Evolutionary conservation across 2,888 invertebrate genomes (phyloP).

Genomic region (Drosophila melanocephala): DNA sequence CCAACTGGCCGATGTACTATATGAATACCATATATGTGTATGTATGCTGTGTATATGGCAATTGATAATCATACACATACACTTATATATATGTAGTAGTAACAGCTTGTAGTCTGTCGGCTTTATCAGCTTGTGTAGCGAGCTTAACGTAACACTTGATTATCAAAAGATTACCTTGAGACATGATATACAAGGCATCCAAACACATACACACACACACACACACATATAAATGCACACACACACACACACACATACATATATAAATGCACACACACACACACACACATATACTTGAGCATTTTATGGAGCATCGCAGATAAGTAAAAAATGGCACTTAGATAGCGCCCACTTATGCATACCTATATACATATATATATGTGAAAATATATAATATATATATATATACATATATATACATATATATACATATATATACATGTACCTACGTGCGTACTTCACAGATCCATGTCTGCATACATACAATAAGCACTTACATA

Average conservation of each 20-base stretch:
- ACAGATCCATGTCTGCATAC: slow-evolving; percentile 21
- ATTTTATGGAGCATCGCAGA: slow-evolving; percentile 66
- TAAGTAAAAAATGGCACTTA: slow-evolving; percentile 60
- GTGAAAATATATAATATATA: neutral
- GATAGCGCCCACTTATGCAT: slow-evolving; percentile 44
- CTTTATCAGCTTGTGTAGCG: slow-evolving; percentile 39
- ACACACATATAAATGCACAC: slow-evolving; percentile 3
- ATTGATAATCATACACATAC: slow-evolving; percentile 28
- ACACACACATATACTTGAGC: slow-evolving; percentile 8
- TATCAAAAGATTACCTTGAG: slow-evolving; percentile 73
- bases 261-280: slow-evolving; percentile 2
- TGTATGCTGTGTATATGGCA: neutral
- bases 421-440: neutral
- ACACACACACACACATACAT: slow-evolving; percentile 10
- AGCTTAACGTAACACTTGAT: slow-evolving; percentile 56
- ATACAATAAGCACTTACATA: slow-evolving; percentile 10
- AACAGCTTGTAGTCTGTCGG: neutral
- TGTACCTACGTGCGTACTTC: slow-evolving; percentile 3
- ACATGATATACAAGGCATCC: slow-evolving; percentile 54
- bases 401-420: neutral
- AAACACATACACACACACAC: slow-evolving; percentile 12
- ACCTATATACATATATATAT: neutral
- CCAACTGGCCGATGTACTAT: slow-evolving; percentile 15
- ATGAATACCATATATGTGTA: neutral
- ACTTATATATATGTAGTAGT: slow-evolving; percentile 8